Conservation (phyloP, 2,113 vertebrate genomes). For the Python bivittatus region DNA sequence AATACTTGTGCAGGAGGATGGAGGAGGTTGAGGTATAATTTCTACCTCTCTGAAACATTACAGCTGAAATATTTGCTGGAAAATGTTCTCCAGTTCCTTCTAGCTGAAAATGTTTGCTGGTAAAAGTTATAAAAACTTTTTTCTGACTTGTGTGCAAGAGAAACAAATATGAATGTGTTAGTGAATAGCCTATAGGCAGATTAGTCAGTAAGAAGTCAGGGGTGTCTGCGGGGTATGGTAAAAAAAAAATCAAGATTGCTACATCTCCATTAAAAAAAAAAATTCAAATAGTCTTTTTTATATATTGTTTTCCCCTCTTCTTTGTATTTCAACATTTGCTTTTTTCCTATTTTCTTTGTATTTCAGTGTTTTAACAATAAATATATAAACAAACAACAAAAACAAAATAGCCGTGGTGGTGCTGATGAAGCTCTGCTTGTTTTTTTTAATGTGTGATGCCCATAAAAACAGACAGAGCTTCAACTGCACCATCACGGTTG, state of each 20-base stretch:
- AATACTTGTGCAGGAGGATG: not conserved
- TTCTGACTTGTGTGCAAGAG: slow-evolving; percentile 21
- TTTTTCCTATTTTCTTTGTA: not conserved
- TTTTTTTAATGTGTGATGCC: not conserved
- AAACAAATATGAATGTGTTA: slow-evolving; percentile 15
- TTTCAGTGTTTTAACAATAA: not conserved
- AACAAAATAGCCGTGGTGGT: not conserved
- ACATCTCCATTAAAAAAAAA: not conserved
- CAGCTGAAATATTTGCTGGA: not conserved
- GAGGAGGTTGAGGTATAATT: not conserved
- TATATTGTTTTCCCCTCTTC: not conserved
- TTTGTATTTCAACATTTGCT: not conserved
- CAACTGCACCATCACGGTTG: not conserved
- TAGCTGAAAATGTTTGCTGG: not conserved
- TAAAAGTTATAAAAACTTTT: not conserved
- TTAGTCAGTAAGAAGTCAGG: not conserved
- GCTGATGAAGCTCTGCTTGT: not conserved
- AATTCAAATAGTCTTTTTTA: not conserved
- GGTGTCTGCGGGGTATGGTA: not conserved
- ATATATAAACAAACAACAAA: not conserved
- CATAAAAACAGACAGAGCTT: not conserved
- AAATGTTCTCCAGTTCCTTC: not conserved
- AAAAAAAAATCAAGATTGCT: not conserved
- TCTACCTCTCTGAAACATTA: not conserved
- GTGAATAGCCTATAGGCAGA: slow-evolving; percentile 16